Conservation (phyloP, 2,888 invertebrate genomes). For the Tachystola acroxantha region DNA sequence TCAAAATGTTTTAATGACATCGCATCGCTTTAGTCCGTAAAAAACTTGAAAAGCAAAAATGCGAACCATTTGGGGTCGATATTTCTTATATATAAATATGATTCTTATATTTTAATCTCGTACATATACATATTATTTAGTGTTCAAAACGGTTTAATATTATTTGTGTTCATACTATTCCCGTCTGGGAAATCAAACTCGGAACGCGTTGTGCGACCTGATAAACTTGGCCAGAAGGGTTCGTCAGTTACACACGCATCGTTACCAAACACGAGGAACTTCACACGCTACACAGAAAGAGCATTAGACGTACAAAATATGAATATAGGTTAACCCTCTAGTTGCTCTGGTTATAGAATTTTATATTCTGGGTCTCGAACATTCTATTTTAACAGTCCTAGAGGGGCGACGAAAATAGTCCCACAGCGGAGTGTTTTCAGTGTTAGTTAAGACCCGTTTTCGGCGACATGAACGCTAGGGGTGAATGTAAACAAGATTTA, state of each 20-base stretch:
- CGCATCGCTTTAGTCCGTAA: no score
- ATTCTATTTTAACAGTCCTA: slow-evolving; percentile 61
- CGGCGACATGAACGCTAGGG: slow-evolving; percentile 40
- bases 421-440: slow-evolving; percentile 40
- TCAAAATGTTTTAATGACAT: no score
- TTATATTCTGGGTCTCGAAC: slow-evolving; percentile 50
- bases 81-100: no score
- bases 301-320: slow-evolving; percentile 11
- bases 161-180: no score
- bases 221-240: background rate
- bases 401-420: slow-evolving; percentile 64
- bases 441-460: slow-evolving; percentile 48
- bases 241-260: background rate
- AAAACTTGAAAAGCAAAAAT: no score
- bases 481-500: slow-evolving; percentile 70
- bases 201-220: background rate
- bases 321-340: slow-evolving; percentile 27
- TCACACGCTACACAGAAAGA: slow-evolving; percentile 3
- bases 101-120: no score
- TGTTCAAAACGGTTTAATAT: no score
- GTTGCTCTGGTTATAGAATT: slow-evolving; percentile 50
- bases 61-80: no score
- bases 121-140: no score
- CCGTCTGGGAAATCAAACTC: no score
- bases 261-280: slow-evolving; percentile 1